These are phyloP conservation scores for Brachionus manjavacas DNA, from an alignment of 1,140 invertebrate genomes.

Conservation along the genomic window DNA sequence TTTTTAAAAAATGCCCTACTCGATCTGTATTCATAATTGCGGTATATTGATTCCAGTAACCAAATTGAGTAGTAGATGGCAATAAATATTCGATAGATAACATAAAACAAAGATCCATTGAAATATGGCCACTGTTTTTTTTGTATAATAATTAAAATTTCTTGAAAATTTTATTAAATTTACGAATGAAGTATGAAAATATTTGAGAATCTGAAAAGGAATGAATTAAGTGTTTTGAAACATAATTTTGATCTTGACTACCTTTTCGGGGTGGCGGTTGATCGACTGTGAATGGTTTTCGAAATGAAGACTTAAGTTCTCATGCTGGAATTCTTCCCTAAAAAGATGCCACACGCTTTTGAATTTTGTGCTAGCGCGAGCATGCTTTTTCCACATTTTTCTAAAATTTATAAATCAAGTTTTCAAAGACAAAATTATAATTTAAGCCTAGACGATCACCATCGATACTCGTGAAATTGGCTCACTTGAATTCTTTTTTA, in stretches of 20 bases:
- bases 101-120: neutral
- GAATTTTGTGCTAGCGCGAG: neutral
- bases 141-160: neutral
- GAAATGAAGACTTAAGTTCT: constrained; percentile 18
- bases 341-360: neutral
- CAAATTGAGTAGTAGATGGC: constrained; percentile 29
- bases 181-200: constrained; percentile 37
- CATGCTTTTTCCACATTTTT: neutral
- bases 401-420: neutral
- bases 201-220: neutral
- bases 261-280: neutral
- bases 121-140: neutral
- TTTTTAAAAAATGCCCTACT: neutral
- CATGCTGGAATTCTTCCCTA: neutral
- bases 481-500: neutral
- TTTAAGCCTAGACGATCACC: neutral
- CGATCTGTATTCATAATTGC: neutral
- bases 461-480: neutral
- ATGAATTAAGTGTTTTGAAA: neutral
- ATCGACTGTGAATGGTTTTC: neutral
- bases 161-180: neutral
- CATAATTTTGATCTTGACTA: neutral
- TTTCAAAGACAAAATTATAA: neutral
- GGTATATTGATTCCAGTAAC: neutral
- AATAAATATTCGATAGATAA: constrained; percentile 20